These are phyloP conservation scores for Galerucella pusilla DNA, from an alignment of 2,888 invertebrate genomes.

Conservation along the genomic window DNA sequence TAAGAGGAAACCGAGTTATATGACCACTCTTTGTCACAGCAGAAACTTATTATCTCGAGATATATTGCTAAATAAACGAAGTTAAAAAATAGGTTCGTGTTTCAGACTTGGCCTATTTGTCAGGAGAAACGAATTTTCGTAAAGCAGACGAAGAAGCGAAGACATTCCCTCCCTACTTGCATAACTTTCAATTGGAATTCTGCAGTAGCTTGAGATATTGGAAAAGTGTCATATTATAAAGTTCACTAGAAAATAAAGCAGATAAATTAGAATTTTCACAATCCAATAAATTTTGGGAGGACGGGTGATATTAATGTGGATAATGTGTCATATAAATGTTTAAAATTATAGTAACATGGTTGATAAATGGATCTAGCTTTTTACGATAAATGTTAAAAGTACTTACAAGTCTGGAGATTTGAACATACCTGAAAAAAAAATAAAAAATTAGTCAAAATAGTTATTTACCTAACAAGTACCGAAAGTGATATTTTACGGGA, in stretches of 20 bases:
- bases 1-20: neutral
- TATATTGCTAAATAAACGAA: neutral
- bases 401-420: neutral
- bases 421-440: neutral
- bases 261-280: neutral
- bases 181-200: constrained; percentile 20
- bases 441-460: no score
- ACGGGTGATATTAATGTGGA: neutral
- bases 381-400: neutral
- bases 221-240: constrained; percentile 15
- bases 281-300: neutral
- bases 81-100: neutral
- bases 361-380: neutral
- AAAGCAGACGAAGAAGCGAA: neutral
- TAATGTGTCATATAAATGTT: neutral
- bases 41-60: neutral
- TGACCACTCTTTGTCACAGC: neutral
- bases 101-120: constrained; percentile 8
- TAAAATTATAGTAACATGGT: neutral
- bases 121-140: neutral
- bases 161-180: constrained; percentile 8
- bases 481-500: no score
- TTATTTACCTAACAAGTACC: no score
- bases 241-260: neutral
- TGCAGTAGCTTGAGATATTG: constrained; percentile 17